Evolutionary conservation across 2,888 invertebrate species (phyloP).

Genomic region (Tenthredo mesomela): DNA sequence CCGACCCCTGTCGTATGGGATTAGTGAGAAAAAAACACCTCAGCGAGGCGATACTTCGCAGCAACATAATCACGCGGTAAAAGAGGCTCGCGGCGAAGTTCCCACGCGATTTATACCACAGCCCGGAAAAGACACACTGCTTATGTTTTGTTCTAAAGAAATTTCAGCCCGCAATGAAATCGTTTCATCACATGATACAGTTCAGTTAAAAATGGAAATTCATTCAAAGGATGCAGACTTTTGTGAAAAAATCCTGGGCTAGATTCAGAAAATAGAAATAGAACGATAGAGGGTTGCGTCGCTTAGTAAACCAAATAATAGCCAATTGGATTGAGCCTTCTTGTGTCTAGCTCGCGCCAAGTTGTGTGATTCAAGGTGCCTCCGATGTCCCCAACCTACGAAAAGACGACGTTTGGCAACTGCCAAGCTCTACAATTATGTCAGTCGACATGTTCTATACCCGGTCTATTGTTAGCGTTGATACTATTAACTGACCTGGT

Average conservation of each 20-base stretch:
- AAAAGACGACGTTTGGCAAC: constrained; percentile 21
- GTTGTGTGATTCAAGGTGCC: constrained; percentile 52
- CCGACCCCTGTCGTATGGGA: no score
- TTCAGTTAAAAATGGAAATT: no score
- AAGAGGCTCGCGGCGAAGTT: no score
- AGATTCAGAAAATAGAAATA: background rate
- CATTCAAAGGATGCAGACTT: background rate
- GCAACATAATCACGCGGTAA: no score
- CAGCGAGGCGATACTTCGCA: no score
- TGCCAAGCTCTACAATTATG: constrained; percentile 56
- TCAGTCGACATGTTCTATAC: constrained; percentile 50
- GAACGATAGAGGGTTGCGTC: background rate
- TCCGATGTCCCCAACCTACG: constrained; percentile 49
- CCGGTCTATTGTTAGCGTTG: constrained; percentile 52
- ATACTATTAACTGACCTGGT: constrained; percentile 10
- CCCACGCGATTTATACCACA: no score
- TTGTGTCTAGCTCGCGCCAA: constrained; percentile 24
- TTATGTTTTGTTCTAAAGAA: no score
- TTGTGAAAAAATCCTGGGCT: background rate
- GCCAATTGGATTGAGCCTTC: constrained; percentile 14
- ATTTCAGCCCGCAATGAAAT: no score
- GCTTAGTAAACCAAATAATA: background rate
- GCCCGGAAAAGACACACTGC: no score
- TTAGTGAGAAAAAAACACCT: no score
- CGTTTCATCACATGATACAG: no score